Percentiles rank a stretch among this genome's conserved stretches.
phyloP scores from a whole-genome alignment of 2,113 vertebrate species.

The Noctilio leporinus region DNA sequence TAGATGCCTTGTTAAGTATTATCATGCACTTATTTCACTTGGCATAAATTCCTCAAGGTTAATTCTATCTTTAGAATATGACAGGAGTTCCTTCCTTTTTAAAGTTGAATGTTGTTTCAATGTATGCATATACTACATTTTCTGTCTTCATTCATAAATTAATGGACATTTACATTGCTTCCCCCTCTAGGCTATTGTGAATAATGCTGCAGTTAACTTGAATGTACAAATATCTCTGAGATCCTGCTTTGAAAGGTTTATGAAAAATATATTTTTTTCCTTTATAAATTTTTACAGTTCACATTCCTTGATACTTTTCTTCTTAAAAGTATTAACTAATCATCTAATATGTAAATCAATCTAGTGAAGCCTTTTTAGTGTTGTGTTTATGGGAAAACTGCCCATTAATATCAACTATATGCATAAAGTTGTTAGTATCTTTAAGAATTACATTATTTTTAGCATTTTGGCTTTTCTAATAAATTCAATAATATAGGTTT shows the following conservation, averaged over 20 bases:
- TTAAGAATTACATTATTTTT: not conserved
- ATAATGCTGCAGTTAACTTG: not conserved
- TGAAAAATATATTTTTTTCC: not conserved
- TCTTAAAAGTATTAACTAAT: not conserved
- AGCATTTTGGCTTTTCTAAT: not conserved
- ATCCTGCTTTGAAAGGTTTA: not conserved
- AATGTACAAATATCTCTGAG: not conserved
- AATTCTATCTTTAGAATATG: not conserved
- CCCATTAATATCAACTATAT: not conserved
- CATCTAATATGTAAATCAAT: not conserved
- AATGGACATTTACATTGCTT: not conserved
- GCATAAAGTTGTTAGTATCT: not conserved
- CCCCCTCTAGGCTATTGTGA: not conserved
- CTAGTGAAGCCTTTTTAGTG: not conserved
- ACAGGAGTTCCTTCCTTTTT: not conserved
- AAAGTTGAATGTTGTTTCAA: not conserved
- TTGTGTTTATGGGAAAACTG: not conserved
- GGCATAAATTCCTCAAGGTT: not conserved
- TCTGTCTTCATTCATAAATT: not conserved
- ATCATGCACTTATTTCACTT: constrained; percentile 1
- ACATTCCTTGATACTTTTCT: not conserved
- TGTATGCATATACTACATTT: not conserved
- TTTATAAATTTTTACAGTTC: not conserved
- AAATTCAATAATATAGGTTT: not conserved
- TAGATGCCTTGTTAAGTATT: not conserved